A percentile compares a stretch with the other conserved stretches of the same genome.
These are phyloP conservation scores for Labeo catla DNA, from an alignment of 2,113 vertebrate genomes.

Conservation along the genomic window DNA sequence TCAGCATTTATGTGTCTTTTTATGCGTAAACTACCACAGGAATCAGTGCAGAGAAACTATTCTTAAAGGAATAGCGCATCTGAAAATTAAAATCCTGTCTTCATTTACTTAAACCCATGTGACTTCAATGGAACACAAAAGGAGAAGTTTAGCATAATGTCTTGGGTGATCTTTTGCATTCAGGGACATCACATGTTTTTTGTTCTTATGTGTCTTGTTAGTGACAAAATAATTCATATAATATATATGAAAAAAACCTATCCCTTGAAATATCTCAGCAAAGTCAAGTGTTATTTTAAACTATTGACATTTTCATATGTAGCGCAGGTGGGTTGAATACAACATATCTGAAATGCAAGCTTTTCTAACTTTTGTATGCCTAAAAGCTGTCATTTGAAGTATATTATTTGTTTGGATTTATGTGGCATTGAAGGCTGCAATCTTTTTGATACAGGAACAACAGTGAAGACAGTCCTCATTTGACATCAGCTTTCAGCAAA, in stretches of 20 bases:
- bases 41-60: background rate
- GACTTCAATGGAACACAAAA: background rate
- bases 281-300: constrained; percentile 4
- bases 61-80: background rate
- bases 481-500: background rate
- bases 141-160: background rate
- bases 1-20: background rate
- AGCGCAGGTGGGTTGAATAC: background rate
- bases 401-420: background rate
- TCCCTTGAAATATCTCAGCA: background rate
- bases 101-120: background rate
- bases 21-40: background rate
- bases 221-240: too few relatives aligned
- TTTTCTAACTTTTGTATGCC: background rate
- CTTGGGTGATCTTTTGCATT: background rate
- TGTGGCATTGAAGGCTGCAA: background rate
- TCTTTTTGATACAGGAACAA: background rate
- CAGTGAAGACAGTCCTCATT: background rate
- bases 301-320: background rate
- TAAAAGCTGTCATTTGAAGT: background rate
- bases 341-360: background rate
- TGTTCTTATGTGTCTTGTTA: background rate
- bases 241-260: too few relatives aligned
- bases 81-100: background rate
- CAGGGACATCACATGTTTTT: background rate